Evolutionary conservation across 53 echinoderm and acorn worm genomes (phyloP).

Genomic region (Pentamera pediparva): DNA sequence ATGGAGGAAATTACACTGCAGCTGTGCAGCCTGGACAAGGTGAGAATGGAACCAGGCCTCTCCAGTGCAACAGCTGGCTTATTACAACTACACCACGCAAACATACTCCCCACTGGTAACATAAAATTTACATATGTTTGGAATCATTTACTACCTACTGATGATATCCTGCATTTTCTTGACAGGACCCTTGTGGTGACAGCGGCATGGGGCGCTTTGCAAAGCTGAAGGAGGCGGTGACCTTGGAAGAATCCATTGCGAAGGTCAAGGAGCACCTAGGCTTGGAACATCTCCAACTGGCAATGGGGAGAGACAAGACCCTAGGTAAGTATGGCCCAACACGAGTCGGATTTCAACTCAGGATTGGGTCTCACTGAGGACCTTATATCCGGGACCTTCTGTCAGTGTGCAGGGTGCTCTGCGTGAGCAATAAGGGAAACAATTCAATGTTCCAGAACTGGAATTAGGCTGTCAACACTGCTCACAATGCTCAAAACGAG

Average conservation of each 20-base stretch:
- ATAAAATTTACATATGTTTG: not conserved
- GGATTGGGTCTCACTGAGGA: too few species aligned
- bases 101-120: too few species aligned
- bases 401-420: too few species aligned
- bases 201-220: slow-evolving; percentile 69
- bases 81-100: too few species aligned
- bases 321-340: slow-evolving; percentile 75
- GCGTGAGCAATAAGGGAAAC: too few species aligned
- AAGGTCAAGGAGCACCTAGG: slow-evolving; percentile 66
- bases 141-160: not conserved
- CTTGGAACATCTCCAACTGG: slow-evolving; percentile 60
- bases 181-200: slow-evolving; percentile 17
- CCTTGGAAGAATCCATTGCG: slow-evolving; percentile 7
- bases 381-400: too few species aligned
- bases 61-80: too few species aligned
- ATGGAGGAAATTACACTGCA: too few species aligned
- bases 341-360: too few species aligned
- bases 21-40: too few species aligned
- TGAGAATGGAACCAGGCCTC: too few species aligned
- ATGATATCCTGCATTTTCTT: not conserved
- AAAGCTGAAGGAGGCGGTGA: slow-evolving; percentile 13
- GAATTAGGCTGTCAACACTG: not conserved
- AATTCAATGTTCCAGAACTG: not conserved
- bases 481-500: not conserved
- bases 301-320: slow-evolving; percentile 64